Evolutionary conservation across 2,797 vertebrate species (phyloP), one percentile per base, ranked within the genome.

Genomic region (Arremon brunneinucha): DNA sequence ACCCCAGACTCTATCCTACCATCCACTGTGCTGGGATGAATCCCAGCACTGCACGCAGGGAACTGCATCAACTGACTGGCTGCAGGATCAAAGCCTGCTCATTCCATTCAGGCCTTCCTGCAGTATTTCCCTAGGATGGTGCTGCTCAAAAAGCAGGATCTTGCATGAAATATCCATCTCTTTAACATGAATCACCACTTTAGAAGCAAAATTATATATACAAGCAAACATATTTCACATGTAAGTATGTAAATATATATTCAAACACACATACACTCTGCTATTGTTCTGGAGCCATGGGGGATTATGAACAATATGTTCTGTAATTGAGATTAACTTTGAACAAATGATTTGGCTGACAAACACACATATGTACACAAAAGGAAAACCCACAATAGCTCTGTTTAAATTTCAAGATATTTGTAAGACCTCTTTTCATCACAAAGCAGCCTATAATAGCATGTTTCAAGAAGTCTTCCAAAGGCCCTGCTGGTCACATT

Each of bases 281-380:
- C 47, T 87, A 88, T 93, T 93, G 90, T 90, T 97, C 94, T 71
- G 89, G 69, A 96, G 93, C 75, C 89, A 89, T 81, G 44, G 94
- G 84, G 93, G 96, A 96, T 89, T 94, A 94, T 35, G 87, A 97
- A 96, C 71, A 96, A 94, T 93, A 96, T 60, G 92, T 90, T 94
- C 96, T 92, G 70, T 96, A 95, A 94, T 43, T 90, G 85, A 87
- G 92, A 92, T 87, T 96, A 94, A 96, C 93, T 95, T 80, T 84
- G 93, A 96, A 94, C 69, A 95, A 96, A 90, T 72, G 67, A 94
- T 78, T 94, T 93, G 96, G 95, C 93, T 86, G 94, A 95, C 94
- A 95, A 86, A 89, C 84, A 94, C 47, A 90, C 75, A 83, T 7
- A 87, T 2, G 5, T 26, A 60, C 67, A 85, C 92, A 95, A 96